Conservation (phyloP, 2,113 vertebrate genomes). For the Herpetotheres cachinnans region DNA sequence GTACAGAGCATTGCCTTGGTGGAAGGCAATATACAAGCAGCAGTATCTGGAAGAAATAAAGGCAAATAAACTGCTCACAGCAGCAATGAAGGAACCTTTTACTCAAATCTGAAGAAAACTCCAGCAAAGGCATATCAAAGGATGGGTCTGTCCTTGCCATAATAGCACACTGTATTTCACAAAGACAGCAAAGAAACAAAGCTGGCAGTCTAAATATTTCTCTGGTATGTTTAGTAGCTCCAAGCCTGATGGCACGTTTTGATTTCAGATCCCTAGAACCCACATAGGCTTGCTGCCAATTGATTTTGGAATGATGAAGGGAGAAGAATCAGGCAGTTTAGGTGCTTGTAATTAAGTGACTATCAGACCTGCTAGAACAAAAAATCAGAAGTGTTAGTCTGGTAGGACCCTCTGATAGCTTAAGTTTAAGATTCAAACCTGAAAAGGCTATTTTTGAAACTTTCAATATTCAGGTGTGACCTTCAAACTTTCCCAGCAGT, state of each 20-base stretch:
- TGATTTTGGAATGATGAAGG: not conserved
- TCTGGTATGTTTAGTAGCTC: not conserved
- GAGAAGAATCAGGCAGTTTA: not conserved
- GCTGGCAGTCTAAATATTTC: conserved; percentile 39
- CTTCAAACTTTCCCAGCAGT: not conserved
- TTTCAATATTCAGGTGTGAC: not conserved
- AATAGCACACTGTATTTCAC: conserved; percentile 37
- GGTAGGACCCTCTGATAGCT: not conserved
- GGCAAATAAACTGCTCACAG: not conserved
- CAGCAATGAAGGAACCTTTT: conserved; percentile 3
- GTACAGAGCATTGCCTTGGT: not conserved
- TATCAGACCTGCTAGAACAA: not conserved
- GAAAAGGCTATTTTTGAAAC: not conserved
- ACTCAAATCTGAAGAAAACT: conserved; percentile 7
- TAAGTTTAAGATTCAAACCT: not conserved
- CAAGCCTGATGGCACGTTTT: not conserved
- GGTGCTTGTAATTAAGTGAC: not conserved
- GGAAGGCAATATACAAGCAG: not conserved
- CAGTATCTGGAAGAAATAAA: conserved; percentile 16
- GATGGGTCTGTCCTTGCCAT: conserved; percentile 2
- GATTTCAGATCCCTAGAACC: not conserved
- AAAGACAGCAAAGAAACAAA: conserved; percentile 30
- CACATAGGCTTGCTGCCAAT: not conserved
- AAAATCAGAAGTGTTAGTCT: not conserved
- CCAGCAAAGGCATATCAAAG: not conserved